Evolutionary conservation across 2,113 vertebrate genomes (phyloP).

Genomic region (Megaleporinus macrocephalus): DNA sequence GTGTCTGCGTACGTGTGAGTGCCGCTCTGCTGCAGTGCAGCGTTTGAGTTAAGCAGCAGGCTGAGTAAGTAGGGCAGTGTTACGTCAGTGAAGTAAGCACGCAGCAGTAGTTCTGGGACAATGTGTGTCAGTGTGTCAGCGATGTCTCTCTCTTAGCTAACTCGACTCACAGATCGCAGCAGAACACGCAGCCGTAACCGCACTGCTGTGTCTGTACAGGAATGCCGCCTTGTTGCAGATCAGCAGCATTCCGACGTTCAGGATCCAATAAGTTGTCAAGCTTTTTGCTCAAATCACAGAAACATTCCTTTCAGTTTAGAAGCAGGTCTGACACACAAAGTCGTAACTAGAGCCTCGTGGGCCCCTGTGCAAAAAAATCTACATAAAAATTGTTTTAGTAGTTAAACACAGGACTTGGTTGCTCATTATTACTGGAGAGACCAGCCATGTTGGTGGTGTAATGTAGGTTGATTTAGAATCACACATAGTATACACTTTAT

Average conservation of each 20-base stretch:
- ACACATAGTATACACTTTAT: no score
- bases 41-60: background rate
- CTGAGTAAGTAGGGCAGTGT: constrained; percentile 64
- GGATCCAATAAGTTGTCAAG: background rate
- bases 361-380: background rate
- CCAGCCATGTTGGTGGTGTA: no score
- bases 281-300: background rate
- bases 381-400: no score
- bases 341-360: background rate
- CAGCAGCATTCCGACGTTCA: background rate
- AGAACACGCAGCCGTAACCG: background rate
- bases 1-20: background rate
- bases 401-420: no score
- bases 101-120: constrained; percentile 30
- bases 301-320: background rate
- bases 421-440: no score
- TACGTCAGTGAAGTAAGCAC: constrained; percentile 58
- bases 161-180: background rate
- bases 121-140: constrained; percentile 71
- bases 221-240: background rate
- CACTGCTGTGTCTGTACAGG: background rate
- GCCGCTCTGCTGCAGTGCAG: constrained; percentile 20
- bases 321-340: background rate
- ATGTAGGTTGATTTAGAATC: no score
- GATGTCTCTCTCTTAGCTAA: constrained; percentile 19